Evolutionary conservation across 2,888 invertebrate genomes (phyloP).

Genomic region (Quadroppia sp.): DNA sequence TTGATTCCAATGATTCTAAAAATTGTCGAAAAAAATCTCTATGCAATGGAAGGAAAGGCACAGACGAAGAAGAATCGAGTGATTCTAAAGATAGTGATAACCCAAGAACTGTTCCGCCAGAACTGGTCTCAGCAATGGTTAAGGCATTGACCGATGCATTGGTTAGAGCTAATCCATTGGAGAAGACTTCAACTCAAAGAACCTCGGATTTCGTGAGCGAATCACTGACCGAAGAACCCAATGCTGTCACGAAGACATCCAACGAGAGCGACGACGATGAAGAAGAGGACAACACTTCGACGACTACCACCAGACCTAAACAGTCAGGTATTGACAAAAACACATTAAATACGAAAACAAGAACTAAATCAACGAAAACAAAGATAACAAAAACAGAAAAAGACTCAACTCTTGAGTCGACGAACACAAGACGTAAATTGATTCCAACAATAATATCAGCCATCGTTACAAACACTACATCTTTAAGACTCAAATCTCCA

Average conservation of each 20-base stretch:
- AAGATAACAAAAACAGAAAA: constrained; percentile 19
- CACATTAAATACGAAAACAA: constrained; percentile 17
- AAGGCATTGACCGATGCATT: constrained; percentile 40
- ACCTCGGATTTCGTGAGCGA: background rate
- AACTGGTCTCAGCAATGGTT: constrained; percentile 38
- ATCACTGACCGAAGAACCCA: background rate
- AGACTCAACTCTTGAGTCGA: background rate
- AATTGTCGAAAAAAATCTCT: background rate
- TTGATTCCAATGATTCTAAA: background rate
- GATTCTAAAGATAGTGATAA: background rate
- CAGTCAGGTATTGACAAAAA: background rate
- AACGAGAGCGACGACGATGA: background rate
- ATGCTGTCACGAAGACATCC: background rate
- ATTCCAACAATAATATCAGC: constrained; percentile 36
- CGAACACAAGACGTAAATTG: constrained; percentile 18
- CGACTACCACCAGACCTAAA: background rate
- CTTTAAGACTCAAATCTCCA: constrained; percentile 34
- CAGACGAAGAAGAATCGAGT: background rate
- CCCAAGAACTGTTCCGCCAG: constrained; percentile 36
- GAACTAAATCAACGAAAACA: constrained; percentile 36
- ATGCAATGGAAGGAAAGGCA: background rate
- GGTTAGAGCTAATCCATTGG: constrained; percentile 16
- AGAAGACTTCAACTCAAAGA: background rate
- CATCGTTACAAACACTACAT: constrained; percentile 33
- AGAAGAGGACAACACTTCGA: constrained; percentile 10